phyloP scores from a whole-genome alignment of 2,888 invertebrate species.

The Octonoba sinensis region DNA sequence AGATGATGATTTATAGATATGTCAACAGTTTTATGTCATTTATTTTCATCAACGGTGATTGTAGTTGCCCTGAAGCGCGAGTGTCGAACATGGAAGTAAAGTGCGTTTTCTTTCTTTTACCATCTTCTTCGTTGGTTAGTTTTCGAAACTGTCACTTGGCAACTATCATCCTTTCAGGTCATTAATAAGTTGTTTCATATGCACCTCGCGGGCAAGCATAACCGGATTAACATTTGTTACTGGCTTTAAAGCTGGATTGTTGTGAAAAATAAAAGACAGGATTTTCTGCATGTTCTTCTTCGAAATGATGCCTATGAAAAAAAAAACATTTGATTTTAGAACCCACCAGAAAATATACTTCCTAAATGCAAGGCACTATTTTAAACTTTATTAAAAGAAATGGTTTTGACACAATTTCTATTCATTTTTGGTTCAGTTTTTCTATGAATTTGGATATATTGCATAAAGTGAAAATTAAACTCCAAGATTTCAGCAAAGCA shows the following conservation, averaged over 20 bases:
- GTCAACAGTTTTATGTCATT: constrained; percentile 59
- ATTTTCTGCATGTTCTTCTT: neutral
- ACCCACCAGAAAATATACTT: too few relatives aligned
- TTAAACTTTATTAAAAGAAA: too few relatives aligned
- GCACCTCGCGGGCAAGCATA: neutral
- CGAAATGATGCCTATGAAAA: too few relatives aligned
- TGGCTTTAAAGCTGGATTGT: neutral
- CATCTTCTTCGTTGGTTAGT: constrained; percentile 12
- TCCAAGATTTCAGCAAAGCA: too few relatives aligned
- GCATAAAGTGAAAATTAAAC: too few relatives aligned
- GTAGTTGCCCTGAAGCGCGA: constrained; percentile 33
- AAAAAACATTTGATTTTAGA: too few relatives aligned
- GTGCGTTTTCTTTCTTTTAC: constrained; percentile 36
- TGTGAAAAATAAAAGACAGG: neutral
- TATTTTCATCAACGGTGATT: constrained; percentile 60
- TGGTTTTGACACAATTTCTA: too few relatives aligned
- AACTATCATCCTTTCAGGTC: constrained; percentile 21
- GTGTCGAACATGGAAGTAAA: constrained; percentile 32
- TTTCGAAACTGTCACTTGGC: constrained; percentile 4
- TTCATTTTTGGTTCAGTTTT: too few relatives aligned
- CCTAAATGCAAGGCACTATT: too few relatives aligned
- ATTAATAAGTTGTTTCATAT: constrained; percentile 28
- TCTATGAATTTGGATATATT: too few relatives aligned
- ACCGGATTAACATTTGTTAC: constrained; percentile 27
- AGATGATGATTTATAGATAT: constrained; percentile 61